Conservation (phyloP, 2,888 invertebrate genomes). For the Stramonita haemastoma region DNA sequence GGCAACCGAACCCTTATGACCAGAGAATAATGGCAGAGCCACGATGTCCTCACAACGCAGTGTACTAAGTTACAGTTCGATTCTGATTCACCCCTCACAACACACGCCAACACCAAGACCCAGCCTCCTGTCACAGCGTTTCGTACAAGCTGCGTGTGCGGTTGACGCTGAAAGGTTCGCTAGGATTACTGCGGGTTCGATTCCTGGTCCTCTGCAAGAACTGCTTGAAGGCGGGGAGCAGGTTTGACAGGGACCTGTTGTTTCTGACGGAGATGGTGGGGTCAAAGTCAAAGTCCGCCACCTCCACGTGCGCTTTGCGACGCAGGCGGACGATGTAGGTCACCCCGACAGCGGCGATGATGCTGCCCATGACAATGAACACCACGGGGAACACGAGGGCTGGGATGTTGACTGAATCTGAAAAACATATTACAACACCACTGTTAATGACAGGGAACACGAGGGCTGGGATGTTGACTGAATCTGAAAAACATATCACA, state of each 20-base stretch:
- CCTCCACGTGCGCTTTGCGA: slow-evolving; percentile 55
- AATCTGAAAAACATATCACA: slow-evolving; percentile 44
- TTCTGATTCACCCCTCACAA: no score
- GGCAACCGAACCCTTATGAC: no score
- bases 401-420: slow-evolving; percentile 47
- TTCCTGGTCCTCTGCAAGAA: not conserved
- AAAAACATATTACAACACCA: not conserved
- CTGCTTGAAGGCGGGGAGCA: slow-evolving; percentile 27
- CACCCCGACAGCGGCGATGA: slow-evolving; percentile 46
- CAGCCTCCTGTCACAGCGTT: not conserved
- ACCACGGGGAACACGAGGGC: slow-evolving; percentile 51
- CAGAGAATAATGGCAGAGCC: no score
- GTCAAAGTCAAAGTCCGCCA: slow-evolving; percentile 69
- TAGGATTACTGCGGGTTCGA: not conserved
- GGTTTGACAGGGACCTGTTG: slow-evolving; percentile 7
- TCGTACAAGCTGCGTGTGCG: slow-evolving; percentile 15
- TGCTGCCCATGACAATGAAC: slow-evolving; percentile 48
- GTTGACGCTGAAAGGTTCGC: not conserved
- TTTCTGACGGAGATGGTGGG: slow-evolving; percentile 49
- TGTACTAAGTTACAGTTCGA: no score
- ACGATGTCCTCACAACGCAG: no score
- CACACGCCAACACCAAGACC: not conserved
- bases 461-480: slow-evolving; percentile 45
- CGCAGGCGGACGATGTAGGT: slow-evolving; percentile 51
- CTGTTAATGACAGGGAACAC: slow-evolving; percentile 44